Percentiles rank a stretch among this genome's conserved stretches.
Evolutionary conservation across 2,888 invertebrate species (phyloP).

Genomic region (Microchrysa polita): DNA sequence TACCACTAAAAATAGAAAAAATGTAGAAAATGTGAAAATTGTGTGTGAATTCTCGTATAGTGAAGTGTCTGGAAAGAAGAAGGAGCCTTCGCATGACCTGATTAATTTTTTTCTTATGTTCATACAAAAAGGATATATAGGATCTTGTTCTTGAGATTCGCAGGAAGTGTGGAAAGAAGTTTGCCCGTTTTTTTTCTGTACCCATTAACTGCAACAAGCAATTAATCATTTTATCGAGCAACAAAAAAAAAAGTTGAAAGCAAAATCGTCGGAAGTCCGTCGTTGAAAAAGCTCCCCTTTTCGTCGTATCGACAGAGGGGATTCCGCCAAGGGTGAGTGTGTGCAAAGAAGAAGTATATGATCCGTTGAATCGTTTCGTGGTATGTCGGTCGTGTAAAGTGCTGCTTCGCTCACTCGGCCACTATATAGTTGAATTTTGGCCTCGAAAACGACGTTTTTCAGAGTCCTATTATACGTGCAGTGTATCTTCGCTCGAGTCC

Average conservation of each 20-base stretch:
- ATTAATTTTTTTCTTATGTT: no score
- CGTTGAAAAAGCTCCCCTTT: conserved; percentile 33
- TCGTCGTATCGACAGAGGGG: conserved; percentile 19
- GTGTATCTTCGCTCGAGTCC: not conserved
- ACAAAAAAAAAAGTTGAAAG: conserved; percentile 27
- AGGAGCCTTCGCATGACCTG: no score
- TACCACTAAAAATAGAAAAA: no score
- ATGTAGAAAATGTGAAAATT: no score
- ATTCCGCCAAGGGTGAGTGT: conserved; percentile 8
- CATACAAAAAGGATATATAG: no score
- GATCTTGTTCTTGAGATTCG: no score
- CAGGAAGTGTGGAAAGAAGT: conserved; percentile 1
- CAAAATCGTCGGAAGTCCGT: conserved; percentile 29
- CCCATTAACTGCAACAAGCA: conserved; percentile 45
- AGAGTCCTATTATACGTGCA: not conserved
- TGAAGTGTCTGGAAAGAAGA: no score
- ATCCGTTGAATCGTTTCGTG: conserved; percentile 25
- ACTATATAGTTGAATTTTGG: conserved; percentile 17
- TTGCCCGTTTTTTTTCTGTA: conserved; percentile 33
- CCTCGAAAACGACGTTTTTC: conserved; percentile 29
- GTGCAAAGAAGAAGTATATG: conserved; percentile 14
- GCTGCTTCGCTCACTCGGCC: conserved; percentile 17
- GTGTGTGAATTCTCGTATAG: no score
- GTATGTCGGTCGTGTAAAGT: conserved; percentile 29
- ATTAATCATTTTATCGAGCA: conserved; percentile 47